These are phyloP conservation scores for Bergia sp. DNA, from an alignment of 92 coral and sea anemone genomes.

Conservation along the genomic window DNA sequence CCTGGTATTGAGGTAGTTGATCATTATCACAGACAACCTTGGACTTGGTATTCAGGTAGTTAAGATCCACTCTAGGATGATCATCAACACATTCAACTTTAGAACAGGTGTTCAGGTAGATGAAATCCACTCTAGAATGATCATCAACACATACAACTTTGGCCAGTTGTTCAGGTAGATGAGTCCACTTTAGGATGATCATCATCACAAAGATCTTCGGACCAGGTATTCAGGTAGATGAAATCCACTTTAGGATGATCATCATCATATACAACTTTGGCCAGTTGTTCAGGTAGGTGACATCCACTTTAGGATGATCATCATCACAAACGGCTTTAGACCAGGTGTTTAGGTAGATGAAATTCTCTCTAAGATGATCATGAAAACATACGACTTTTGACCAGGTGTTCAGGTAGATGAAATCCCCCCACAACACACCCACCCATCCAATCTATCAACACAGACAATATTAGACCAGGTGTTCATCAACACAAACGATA, in stretches of 20 bases:
- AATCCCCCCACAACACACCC: too few relatives aligned
- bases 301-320: slow-evolving; percentile 27
- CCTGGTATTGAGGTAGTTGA: background rate
- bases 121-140: slow-evolving; percentile 31
- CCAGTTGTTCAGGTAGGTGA: slow-evolving; percentile 62
- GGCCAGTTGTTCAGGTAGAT: slow-evolving; percentile 61
- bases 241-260: slow-evolving; percentile 35
- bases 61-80: slow-evolving; percentile 20
- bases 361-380: slow-evolving; percentile 35
- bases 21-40: background rate
- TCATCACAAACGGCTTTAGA: slow-evolving; percentile 64
- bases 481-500: slow-evolving; percentile 42
- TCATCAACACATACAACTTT: slow-evolving; percentile 33
- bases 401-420: slow-evolving; percentile 73
- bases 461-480: background rate
- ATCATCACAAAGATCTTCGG: slow-evolving; percentile 63
- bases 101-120: slow-evolving; percentile 75
- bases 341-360: slow-evolving; percentile 74
- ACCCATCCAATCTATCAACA: too few relatives aligned
- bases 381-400: slow-evolving; percentile 66
- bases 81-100: slow-evolving; percentile 65
- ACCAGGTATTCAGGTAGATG: slow-evolving; percentile 75
- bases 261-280: slow-evolving; percentile 26
- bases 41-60: slow-evolving; percentile 61
- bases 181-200: slow-evolving; percentile 30